Conservation (phyloP, 2,113 vertebrate genomes). For the Ailuropoda melanoleuca region DNA sequence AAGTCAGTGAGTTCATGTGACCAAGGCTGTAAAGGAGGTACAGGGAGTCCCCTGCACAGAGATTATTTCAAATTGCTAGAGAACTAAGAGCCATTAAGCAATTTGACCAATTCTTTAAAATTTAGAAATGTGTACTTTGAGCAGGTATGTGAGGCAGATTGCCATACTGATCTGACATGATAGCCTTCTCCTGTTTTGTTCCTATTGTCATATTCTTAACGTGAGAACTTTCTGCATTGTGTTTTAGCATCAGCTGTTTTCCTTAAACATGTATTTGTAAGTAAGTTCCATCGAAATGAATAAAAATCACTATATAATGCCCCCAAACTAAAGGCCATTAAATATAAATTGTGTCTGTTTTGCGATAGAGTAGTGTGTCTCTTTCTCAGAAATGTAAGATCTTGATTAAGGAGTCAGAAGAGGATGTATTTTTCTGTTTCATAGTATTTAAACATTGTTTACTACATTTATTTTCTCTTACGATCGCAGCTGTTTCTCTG, state of each 20-base stretch:
- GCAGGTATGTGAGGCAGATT: neutral
- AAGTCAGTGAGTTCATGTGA: neutral
- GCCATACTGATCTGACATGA: accelerated
- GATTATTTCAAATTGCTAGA: neutral
- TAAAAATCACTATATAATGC: neutral
- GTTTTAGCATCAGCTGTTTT: neutral
- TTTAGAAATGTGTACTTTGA: neutral
- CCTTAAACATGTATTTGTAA: neutral
- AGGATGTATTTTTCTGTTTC: neutral
- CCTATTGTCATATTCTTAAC: too few relatives aligned
- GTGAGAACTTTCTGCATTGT: neutral
- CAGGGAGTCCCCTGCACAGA: too few relatives aligned
- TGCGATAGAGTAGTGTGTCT: neutral
- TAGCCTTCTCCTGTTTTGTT: neutral
- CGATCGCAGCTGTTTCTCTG: neutral
- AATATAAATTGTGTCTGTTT: neutral
- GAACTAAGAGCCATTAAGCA: neutral
- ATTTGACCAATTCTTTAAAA: neutral
- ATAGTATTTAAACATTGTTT: neutral
- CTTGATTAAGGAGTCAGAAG: neutral
- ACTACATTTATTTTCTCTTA: neutral
- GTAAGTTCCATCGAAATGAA: neutral
- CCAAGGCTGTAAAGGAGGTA: neutral
- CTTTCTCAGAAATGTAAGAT: neutral
- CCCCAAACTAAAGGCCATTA: neutral